Percentiles rank a stretch among this genome's conserved stretches.
These are phyloP conservation scores for Scaptomyza reducta DNA, from an alignment of 2,888 invertebrate genomes.

Conservation along the genomic window DNA sequence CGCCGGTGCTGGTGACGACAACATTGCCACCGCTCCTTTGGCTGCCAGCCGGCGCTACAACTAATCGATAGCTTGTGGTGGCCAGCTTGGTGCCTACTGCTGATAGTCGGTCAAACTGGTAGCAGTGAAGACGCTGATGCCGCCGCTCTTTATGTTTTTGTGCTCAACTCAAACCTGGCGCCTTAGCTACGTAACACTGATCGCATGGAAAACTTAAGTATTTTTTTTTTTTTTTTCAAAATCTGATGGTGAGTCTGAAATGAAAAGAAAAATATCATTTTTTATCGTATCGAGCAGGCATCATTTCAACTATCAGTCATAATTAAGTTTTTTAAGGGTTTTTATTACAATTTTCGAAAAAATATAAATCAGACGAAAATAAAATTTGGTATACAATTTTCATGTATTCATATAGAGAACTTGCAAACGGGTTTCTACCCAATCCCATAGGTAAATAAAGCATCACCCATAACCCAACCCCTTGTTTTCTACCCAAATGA, in stretches of 20 bases:
- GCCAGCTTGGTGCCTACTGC: constrained; percentile 56
- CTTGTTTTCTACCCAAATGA: too few species aligned
- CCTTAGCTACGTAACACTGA: background rate
- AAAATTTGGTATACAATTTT: too few species aligned
- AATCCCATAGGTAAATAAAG: too few species aligned
- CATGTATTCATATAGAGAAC: too few species aligned
- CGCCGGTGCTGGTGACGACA: constrained; percentile 54
- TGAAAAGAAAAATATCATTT: too few species aligned
- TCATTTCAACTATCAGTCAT: too few species aligned
- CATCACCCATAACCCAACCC: too few species aligned
- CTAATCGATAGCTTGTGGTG: constrained; percentile 70
- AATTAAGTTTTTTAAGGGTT: too few species aligned
- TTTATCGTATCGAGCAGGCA: too few species aligned
- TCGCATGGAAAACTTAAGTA: constrained; percentile 48
- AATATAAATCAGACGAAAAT: too few species aligned
- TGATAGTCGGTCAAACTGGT: constrained; percentile 9
- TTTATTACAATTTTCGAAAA: too few species aligned
- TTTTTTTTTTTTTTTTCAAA: background rate
- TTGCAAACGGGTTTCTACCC: too few species aligned
- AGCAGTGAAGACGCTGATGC: background rate
- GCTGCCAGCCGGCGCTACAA: constrained; percentile 67
- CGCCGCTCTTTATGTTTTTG: background rate
- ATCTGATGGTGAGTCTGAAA: background rate
- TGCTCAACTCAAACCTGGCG: constrained; percentile 7
- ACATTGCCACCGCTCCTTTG: constrained; percentile 59